phyloP scores from a whole-genome alignment of 1,140 invertebrate species.

The Agraylea sexmaculata region DNA sequence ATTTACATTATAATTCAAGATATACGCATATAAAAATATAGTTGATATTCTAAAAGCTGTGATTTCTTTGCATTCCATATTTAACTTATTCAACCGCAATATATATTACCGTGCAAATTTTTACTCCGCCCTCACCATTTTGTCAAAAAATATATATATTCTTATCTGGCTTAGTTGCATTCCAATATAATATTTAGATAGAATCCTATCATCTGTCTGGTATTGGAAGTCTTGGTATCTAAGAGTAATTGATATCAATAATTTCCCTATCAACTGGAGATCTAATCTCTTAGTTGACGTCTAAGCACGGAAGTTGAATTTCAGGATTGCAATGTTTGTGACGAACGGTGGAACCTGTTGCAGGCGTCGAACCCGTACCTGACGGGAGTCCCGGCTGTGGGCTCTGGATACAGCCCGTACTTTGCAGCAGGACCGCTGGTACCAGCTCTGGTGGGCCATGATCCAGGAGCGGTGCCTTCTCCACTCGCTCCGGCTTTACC shows the following conservation, averaged over 20 bases:
- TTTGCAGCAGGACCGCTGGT: constrained; percentile 77
- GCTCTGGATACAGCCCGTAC: constrained; percentile 78
- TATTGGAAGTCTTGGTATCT: too few species aligned
- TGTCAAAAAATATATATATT: too few species aligned
- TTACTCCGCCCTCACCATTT: constrained; percentile 3
- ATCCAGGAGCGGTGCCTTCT: constrained; percentile 52
- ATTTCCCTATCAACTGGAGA: neutral
- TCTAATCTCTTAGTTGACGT: neutral
- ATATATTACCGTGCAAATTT: too few species aligned
- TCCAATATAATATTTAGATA: too few species aligned
- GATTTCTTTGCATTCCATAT: too few species aligned
- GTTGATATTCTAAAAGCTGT: too few species aligned
- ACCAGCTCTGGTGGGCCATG: constrained; percentile 67
- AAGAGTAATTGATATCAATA: neutral
- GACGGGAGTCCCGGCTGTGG: constrained; percentile 71
- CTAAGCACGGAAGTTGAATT: constrained; percentile 7
- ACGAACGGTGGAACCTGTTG: constrained; percentile 25
- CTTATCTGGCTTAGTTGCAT: too few species aligned
- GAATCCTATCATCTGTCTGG: too few species aligned
- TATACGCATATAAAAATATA: too few species aligned
- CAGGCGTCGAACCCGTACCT: constrained; percentile 84
- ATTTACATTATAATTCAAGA: too few species aligned
- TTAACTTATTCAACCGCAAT: too few species aligned
- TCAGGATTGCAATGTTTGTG: constrained; percentile 13
- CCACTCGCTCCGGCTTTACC: constrained; percentile 54